phyloP scores from a whole-genome alignment of 1,140 invertebrate genomes.

The Palaemon carinicauda region DNA sequence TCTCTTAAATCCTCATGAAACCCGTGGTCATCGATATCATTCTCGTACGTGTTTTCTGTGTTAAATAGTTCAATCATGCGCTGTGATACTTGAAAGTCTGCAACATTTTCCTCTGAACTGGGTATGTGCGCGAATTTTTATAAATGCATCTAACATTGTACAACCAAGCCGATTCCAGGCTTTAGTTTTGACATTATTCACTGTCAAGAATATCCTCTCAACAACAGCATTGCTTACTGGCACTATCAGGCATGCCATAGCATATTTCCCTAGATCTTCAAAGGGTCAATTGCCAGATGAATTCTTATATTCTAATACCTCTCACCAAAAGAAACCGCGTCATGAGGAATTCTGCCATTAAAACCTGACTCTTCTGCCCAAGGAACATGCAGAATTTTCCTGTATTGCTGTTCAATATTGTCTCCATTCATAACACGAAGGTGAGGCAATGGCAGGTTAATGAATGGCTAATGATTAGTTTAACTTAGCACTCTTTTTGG shows the following conservation, averaged over 20 bases:
- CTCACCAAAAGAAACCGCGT: slow-evolving; percentile 8
- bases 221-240: slow-evolving; percentile 9
- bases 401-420: slow-evolving; percentile 9
- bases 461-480: neutral
- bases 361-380: slow-evolving; percentile 15
- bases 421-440: neutral
- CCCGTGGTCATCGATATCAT: neutral
- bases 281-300: slow-evolving; percentile 15
- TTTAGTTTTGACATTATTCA: slow-evolving; percentile 25
- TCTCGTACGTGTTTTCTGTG: neutral
- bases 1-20: too few species aligned
- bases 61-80: slow-evolving; percentile 2
- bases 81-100: neutral
- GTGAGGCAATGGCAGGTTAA: neutral
- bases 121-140: neutral
- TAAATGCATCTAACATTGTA: neutral
- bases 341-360: slow-evolving; percentile 5
- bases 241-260: slow-evolving; percentile 16
- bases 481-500: neutral
- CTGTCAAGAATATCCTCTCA: slow-evolving; percentile 30
- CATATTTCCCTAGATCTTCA: slow-evolving; percentile 22
- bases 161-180: slow-evolving; percentile 17
- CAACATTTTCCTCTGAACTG: neutral
- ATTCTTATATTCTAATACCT: slow-evolving; percentile 7
- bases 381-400: neutral